Base-by-base conservation (phyloP, 2,888 invertebrate species). In the Melipona beecheii region DNA sequence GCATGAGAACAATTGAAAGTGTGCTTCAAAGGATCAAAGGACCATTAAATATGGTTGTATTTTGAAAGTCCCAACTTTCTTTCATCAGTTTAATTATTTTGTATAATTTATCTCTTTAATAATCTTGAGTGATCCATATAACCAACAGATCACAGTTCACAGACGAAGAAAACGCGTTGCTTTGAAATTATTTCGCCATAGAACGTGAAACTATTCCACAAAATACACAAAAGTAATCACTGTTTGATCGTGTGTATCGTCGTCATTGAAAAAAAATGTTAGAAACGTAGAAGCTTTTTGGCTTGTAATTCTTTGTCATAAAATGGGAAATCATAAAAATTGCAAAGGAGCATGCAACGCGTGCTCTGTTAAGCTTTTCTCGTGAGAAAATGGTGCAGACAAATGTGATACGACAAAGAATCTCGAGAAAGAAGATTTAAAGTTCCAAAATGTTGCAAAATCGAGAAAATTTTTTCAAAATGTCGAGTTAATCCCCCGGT, bases 321-420 rank as follows among this genome's bases (percentile, higher is more conserved):
- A 21, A 65, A 11, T 43, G 43, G 19, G 69, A 43, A 75, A 69
- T n/a, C n/a, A 69, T 19, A 71, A 60, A 72, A 31, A 72, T 75
- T 81, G 74, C 75, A 36, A 58, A 65, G 58, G 85, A 78, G 78
- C 88, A 82, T 88, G 85, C 88, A 66, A 77, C 70, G 82, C 83
- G 85, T 88, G 88, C 75, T 27, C 27, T 80, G 68, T 77, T 24
- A 88, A 88, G 88, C 86, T 68, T 54, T 75, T 70, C 70, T 56
- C 31, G 81, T 74, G 80, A 52, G 50, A 54, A 43, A 70, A 64
- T 50, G 24, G 72, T 78, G 80, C 52, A 60, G n/a, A 58, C 31
- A 70, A 72, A 72, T 24, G 65, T 73, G 60, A 60, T n/a, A 49
- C 50, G 74, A 43, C 31, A 49, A 77, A 81, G 60, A 75, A 81